phyloP scores from a whole-genome alignment of 2,888 invertebrate species.

The Anodontia alba region DNA sequence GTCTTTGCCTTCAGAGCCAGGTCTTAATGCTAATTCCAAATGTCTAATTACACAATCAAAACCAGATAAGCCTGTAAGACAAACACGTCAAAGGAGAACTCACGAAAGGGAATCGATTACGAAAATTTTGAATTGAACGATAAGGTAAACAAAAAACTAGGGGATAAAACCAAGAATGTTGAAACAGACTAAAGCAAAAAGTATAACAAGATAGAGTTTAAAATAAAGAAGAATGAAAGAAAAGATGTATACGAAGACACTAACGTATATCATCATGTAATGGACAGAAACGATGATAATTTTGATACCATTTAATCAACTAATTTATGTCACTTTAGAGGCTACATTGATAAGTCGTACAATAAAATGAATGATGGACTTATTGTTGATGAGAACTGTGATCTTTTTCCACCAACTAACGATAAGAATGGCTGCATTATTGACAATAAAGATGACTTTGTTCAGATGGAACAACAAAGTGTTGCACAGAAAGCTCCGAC shows the following conservation, averaged over 20 bases:
- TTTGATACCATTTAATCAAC: neutral
- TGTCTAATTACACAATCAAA: neutral
- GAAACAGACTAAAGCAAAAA: neutral
- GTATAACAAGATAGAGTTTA: neutral
- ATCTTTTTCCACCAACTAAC: too few relatives aligned
- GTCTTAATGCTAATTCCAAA: neutral
- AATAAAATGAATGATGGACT: neutral
- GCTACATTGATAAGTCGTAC: neutral
- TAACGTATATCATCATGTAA: neutral
- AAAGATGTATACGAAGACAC: neutral
- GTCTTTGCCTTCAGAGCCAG: neutral
- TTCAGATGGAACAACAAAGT: too few relatives aligned
- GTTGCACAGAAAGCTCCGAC: too few relatives aligned
- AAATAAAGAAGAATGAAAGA: too few relatives aligned
- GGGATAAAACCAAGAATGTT: neutral
- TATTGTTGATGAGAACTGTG: neutral
- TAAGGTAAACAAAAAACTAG: neutral
- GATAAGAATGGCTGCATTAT: too few relatives aligned
- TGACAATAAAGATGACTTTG: too few relatives aligned
- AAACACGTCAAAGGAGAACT: neutral
- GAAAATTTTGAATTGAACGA: neutral
- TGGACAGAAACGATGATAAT: neutral
- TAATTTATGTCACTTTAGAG: neutral
- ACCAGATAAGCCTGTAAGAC: neutral
- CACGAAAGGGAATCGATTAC: neutral